Percentiles rank a stretch among this genome's conserved stretches.
Conservation (phyloP, 2,888 invertebrate genomes). For the Cephus nigrinus region DNA sequence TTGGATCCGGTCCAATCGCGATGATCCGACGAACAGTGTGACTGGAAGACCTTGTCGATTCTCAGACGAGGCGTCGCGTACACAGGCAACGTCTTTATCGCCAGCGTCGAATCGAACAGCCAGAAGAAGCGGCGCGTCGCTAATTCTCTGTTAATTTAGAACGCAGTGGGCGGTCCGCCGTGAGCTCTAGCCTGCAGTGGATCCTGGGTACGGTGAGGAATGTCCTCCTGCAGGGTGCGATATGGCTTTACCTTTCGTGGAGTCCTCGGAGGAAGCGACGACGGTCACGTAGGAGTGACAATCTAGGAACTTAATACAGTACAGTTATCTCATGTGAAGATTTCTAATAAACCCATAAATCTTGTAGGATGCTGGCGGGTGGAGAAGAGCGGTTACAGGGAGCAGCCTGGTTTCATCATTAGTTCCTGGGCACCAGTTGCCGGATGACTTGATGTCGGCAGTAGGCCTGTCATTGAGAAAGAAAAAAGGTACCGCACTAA, state of each 20-base stretch:
- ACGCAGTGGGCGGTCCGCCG: slow-evolving; percentile 27
- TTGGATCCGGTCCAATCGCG: not conserved
- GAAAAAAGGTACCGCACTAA: not conserved
- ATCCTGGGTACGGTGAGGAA: not conserved
- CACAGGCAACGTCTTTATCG: slow-evolving; percentile 7
- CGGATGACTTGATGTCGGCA: slow-evolving; percentile 1
- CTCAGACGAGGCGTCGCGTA: not conserved
- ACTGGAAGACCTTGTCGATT: not conserved
- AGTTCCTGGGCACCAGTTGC: not conserved
- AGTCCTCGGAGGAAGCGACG: not conserved
- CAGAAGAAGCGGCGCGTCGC: slow-evolving; percentile 26
- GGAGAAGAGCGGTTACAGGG: not conserved
- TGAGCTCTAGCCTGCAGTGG: not conserved
- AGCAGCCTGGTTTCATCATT: not conserved
- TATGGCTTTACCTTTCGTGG: not conserved
- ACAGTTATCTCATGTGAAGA: not conserved
- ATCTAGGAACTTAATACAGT: not conserved
- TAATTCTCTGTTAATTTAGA: slow-evolving; percentile 33
- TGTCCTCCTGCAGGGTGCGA: slow-evolving; percentile 3
- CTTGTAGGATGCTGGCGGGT: not conserved
- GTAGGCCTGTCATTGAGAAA: not conserved
- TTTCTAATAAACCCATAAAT: not conserved
- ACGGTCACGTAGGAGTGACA: not conserved
- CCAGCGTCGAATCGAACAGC: slow-evolving; percentile 4
- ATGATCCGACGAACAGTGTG: not conserved